These are phyloP conservation scores for Nomada flava DNA, from an alignment of 2,888 invertebrate species.

Conservation along the genomic window DNA sequence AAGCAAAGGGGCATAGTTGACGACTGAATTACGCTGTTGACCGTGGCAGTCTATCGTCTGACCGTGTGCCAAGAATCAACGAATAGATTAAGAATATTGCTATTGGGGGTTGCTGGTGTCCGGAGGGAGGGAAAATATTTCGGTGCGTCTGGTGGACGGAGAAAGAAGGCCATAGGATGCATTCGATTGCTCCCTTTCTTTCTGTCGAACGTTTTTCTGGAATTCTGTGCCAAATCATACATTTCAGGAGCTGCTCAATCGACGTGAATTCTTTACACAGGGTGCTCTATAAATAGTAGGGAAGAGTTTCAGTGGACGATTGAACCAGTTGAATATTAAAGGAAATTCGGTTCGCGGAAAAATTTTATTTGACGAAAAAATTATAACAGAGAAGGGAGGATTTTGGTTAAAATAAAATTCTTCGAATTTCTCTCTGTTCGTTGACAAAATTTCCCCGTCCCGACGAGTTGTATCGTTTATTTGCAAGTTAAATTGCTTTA, in stretches of 20 bases:
- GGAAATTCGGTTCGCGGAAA: background rate
- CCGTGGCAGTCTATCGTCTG: slow-evolving; percentile 55
- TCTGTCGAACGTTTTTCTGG: slow-evolving; percentile 42
- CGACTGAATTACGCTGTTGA: slow-evolving; percentile 62
- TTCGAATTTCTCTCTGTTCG: background rate
- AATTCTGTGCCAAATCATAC: slow-evolving; percentile 65
- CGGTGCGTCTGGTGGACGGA: slow-evolving; percentile 6
- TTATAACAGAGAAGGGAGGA: background rate
- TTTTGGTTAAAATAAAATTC: background rate
- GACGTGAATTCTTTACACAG: slow-evolving; percentile 1
- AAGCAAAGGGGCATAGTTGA: slow-evolving; percentile 41
- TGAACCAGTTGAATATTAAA: background rate
- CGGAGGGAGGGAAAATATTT: slow-evolving; percentile 8
- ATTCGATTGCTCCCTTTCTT: slow-evolving; percentile 58
- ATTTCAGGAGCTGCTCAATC: slow-evolving; percentile 38
- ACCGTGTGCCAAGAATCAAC: slow-evolving; percentile 61
- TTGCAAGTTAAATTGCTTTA: slow-evolving; percentile 2
- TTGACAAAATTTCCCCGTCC: background rate
- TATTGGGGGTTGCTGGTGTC: slow-evolving; percentile 16
- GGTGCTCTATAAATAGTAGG: slow-evolving; percentile 5
- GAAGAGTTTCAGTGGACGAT: background rate
- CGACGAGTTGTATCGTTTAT: background rate
- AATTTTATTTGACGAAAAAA: background rate
- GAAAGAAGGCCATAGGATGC: slow-evolving; percentile 52
- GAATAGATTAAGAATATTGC: slow-evolving; percentile 69